Evolutionary conservation across 1,140 invertebrate genomes (phyloP), one percentile per base, ranked within the genome.

Genomic region (Scylla paramamosain): DNA sequence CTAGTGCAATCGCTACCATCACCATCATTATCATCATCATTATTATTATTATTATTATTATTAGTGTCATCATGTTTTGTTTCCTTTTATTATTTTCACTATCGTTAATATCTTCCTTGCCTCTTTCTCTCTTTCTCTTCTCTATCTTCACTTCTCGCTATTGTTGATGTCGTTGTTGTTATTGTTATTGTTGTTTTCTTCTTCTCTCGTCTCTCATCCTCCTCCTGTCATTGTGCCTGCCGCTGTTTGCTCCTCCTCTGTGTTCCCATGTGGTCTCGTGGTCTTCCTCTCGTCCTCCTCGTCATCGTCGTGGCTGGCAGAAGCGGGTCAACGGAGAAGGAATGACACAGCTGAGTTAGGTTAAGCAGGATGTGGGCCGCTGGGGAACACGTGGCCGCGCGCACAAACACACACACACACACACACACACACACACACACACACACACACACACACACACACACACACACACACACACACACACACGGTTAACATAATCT

Each of bases 401-500:
- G 8, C 16, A 77, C 67, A 77, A 6, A 77, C 67, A 77, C 67
- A 77, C 67, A 77, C 67, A 77, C 67, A 77, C 67, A 77, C 67
- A 77, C 67, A 77, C 67, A 77, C 67, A 77, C 67, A 77, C 67
- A 77, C 67, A 77, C 67, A 77, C 67, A 77, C 67, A 77, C 67
- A 77, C 67, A 77, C 67, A 77, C 20, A 77, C 67, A 77, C 20
- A 77, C 20, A 77, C 20, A 77, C 20, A n/a, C 67, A 77, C 67
- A 77, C 67, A 77, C 67, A 77, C 67, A 77, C 67, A 84, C 83
- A 84, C 83, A 84, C 83, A 84, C 83, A 84, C 83, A 84, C 32
- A 48, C 32, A 86, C 28, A 39, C 0, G 67, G 67, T 77, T 77
- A n/a, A 77, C n/a, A 77, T 77, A 77, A 20, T 7, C 67, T 77